Evolutionary conservation across 2,797 vertebrate genomes (phyloP).

Genomic region (Cottoperca gobio): DNA sequence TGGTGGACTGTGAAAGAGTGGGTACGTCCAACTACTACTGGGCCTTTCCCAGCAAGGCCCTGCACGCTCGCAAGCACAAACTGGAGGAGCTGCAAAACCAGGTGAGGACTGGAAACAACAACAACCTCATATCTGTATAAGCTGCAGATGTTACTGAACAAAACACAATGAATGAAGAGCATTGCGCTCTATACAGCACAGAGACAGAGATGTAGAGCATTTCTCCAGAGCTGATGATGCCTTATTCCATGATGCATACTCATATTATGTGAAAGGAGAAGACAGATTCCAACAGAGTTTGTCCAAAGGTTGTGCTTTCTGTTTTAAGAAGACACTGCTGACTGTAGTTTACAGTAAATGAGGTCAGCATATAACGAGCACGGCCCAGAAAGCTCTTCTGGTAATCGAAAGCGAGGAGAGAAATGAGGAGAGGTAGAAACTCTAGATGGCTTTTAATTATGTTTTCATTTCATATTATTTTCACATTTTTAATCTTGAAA

Average conservation of each 20-base stretch:
- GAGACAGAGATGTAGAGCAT: neutral
- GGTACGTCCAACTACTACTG: slow-evolving; percentile 99
- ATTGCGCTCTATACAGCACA: neutral
- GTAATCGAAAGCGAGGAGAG: neutral
- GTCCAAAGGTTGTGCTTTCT: slow-evolving; percentile 8
- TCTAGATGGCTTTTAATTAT: neutral
- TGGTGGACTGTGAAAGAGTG: slow-evolving; percentile 96
- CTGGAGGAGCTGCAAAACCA: slow-evolving; percentile 90
- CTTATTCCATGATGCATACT: too few species aligned
- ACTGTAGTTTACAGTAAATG: slow-evolving; percentile 18
- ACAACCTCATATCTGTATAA: neutral
- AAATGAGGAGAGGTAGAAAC: slow-evolving; percentile 3
- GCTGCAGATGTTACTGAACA: neutral
- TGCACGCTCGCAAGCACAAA: slow-evolving; percentile 89
- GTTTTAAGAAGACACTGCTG: neutral
- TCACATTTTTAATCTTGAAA: neutral
- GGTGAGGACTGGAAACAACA: slow-evolving; percentile 79
- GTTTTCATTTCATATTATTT: neutral
- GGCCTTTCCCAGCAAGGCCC: slow-evolving; percentile 97
- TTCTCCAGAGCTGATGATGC: neutral
- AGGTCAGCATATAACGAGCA: neutral
- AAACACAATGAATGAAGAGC: neutral
- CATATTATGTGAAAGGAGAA: neutral
- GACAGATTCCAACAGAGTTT: neutral
- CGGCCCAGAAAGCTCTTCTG: neutral